Percentiles rank a stretch among this genome's conserved stretches.
These are phyloP conservation scores for Apistogramma diplotaenia DNA, from an alignment of 2,113 vertebrate genomes.

Conservation along the genomic window DNA sequence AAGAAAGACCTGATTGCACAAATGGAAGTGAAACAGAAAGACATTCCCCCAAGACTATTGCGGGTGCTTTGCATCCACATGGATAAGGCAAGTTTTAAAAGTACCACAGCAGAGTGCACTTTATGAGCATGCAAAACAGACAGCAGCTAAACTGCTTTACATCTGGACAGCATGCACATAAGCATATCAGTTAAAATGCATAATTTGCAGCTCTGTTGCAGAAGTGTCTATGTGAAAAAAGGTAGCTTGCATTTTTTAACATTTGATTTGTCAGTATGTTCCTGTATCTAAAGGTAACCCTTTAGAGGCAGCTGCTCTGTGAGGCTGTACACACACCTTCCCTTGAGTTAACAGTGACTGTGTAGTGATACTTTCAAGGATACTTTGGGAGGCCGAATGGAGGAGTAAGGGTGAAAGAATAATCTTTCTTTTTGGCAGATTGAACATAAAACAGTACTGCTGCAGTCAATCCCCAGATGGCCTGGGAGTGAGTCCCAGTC, in stretches of 20 bases:
- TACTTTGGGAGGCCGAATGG: neutral
- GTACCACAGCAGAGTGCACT: neutral
- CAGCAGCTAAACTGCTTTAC: neutral
- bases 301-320: no score
- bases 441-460: neutral
- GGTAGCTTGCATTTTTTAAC: no score
- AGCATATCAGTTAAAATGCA: neutral
- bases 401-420: neutral
- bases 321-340: neutral
- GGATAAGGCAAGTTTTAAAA: neutral
- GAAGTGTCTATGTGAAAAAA: neutral
- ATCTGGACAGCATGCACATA: neutral
- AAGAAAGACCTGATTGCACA: neutral
- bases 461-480: neutral
- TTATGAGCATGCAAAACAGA: slow-evolving; percentile 59
- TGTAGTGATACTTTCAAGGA: neutral
- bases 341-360: neutral
- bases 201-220: neutral
- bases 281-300: no score
- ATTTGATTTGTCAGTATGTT: no score
- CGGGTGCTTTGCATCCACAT: slow-evolving; percentile 6
- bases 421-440: neutral
- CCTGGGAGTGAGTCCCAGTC: neutral
- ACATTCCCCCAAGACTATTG: neutral
- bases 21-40: neutral